Evolutionary conservation across 1,140 invertebrate genomes (phyloP).

Genomic region (Dreissena polymorpha): DNA sequence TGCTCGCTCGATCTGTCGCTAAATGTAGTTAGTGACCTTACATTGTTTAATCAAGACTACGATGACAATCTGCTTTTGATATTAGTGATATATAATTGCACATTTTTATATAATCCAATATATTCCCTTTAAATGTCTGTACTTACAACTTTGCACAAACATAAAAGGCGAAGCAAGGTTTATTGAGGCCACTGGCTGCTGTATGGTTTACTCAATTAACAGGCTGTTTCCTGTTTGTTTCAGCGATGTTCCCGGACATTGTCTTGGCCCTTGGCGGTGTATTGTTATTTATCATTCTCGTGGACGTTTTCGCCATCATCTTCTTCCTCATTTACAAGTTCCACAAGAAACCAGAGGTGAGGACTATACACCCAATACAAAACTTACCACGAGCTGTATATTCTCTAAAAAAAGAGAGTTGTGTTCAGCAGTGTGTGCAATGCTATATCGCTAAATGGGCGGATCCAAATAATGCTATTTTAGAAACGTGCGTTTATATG

Average conservation of each 20-base stretch:
- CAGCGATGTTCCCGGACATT: slow-evolving; percentile 48
- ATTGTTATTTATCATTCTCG: slow-evolving; percentile 44
- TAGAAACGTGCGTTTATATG: no score
- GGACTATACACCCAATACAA: no score
- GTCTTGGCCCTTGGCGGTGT: slow-evolving; percentile 37
- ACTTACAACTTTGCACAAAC: not conserved
- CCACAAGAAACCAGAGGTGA: not conserved
- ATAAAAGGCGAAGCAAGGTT: not conserved
- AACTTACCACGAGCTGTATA: no score
- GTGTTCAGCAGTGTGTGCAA: no score
- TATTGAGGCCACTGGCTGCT: not conserved
- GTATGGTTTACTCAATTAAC: not conserved
- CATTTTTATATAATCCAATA: not conserved
- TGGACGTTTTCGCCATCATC: not conserved
- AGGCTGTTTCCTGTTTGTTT: not conserved
- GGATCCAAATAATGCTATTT: no score
- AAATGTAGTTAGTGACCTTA: no score
- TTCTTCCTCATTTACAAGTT: not conserved
- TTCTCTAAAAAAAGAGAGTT: no score
- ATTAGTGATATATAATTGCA: not conserved
- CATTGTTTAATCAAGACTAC: no score
- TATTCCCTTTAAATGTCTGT: not conserved
- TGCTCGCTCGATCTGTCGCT: no score
- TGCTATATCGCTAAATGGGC: no score
- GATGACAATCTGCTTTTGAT: not conserved